Conservation (phyloP, 1,140 invertebrate species). For the roundworm (Caenorhabditis elegans) region WBcel235 BX284606.5:11835501-11836000, state of each 20-base stretch:
- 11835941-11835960: neutral
- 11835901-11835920: too few relatives aligned
- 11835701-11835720: neutral
- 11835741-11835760: neutral
- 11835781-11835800: constrained; percentile 29
- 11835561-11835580: too few relatives aligned
- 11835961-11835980: neutral
- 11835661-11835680: constrained; percentile 58
- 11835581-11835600: neutral
- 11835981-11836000: neutral
- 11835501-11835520: too few relatives aligned
- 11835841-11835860: constrained; percentile 44
- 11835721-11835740: constrained; percentile 28
- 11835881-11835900: too few relatives aligned
- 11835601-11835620: constrained; percentile 51
- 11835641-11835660: constrained; percentile 59
- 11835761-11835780: neutral
- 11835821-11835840: constrained; percentile 44
- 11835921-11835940: neutral
- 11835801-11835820: constrained; percentile 32
- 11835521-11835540: too few relatives aligned
- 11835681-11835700: constrained; percentile 37
- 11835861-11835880: neutral
- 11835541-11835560: too few relatives aligned
- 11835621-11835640: constrained; percentile 66